Base-by-base conservation (phyloP, 2,888 invertebrate species). In the Eueremaeus valkanovi region DNA sequence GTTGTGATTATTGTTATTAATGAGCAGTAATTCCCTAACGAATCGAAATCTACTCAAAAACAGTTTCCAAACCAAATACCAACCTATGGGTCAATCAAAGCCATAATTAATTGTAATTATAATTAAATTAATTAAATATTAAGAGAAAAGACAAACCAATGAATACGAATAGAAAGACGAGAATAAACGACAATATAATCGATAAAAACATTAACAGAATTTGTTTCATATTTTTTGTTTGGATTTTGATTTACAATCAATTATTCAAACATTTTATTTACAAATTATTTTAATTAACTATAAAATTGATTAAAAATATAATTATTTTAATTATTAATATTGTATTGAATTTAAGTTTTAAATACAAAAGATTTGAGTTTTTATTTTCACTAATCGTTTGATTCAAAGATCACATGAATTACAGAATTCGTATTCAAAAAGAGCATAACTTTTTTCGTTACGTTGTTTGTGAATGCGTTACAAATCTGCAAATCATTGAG, bases 11-110 rank as follows among this genome's bases (percentile, higher is more conserved):
- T 68, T 63, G 21, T 73, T 75, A 49, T 74, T 76, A n/a, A 74
- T 63, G 51, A 79, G 80, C n/a, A 81, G 58, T 21, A 83, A 78
- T 78, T 83, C 83, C 63, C 81, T 80, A 2, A 83, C 81, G 79
- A 83, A 83, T 73, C 81, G 81, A 78, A 83, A 83, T 73, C 81
- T 81, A 61, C 81, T 80, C 68, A 83, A 78, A 78, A 83, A 83
- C 9, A 82, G 77, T 73, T 81, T 82, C 83, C 83, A 83, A 24
- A 83, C 83, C 33, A 79, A 68, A 58, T 79, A 80, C 81, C 81
- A 81, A 9, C 81, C 81, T 81, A 55, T 42, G 11, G 51, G 33
- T 29, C 31, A 27, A 73, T 29, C 27, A 36, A 3, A 31, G 3
- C 9, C 2, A 18, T 5, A 33, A 72, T 36, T 36, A 9, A 51